Evolutionary conservation across 2,888 invertebrate species (phyloP), one percentile per base, ranked within the genome.

Genomic region (Melanophora roralis): DNA sequence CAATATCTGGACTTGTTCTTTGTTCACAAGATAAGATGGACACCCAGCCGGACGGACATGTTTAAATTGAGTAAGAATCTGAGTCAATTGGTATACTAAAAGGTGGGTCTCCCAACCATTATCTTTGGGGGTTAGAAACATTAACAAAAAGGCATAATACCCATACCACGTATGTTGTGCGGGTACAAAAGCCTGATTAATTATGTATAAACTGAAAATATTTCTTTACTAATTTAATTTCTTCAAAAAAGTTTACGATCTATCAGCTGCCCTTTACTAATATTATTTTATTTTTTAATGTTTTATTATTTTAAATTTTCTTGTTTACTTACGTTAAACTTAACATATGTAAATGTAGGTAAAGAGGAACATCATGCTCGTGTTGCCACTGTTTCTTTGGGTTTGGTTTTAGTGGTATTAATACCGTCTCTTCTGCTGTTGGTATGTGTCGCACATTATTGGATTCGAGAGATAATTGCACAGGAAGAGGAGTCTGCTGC

Each of bases 301-400:
- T 27, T 34, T 53, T 65, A 40, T 67, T 43, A 73, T 16, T 36
- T 27, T 67, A 11, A 23, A 47, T 34, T n/a, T 23, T 3, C 7
- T 21, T 53, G 40, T 40, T 0, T 14, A 47, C 12, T 34, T 16
- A 47, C 5, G 43, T 23, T 21, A 62, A 12, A 57, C 6, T 27
- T 19, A 21, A 36, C 14, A 67, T 21, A 45, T 43, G 14, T 14
- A 55, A 47, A 51, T 68, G 72, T 91, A 96, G 96, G 95, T 85
- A 93, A 94, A 83, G 94, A 95, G 88, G 96, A 96, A 90, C 95
- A 95, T 89, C 93, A 94, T 23, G 92, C 94, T 1, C 92, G 95
- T 60, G 93, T 94, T 84, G 93, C 95, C 40, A 95, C 95, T 27
- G 91, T 94, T 21, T 95, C 96, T 5, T 92, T 94, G 87, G 95